phyloP scores from a whole-genome alignment of 2,797 vertebrate genomes.

The Hephaestus fuliginosus region DNA sequence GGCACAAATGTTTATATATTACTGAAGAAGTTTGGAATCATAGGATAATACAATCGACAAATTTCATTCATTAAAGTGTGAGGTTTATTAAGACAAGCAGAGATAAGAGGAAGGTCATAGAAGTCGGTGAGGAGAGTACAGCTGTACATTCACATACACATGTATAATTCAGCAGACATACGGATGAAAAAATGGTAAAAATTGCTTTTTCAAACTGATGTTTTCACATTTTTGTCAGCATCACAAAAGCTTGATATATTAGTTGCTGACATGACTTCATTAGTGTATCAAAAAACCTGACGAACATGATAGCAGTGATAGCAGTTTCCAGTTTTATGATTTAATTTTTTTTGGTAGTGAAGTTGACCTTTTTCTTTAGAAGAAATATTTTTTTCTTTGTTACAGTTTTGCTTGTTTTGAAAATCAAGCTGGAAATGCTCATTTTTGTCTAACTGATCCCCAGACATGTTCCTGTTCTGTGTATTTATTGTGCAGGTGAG shows the following conservation, averaged over 20 bases:
- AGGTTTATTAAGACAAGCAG: not conserved
- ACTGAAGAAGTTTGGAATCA: not conserved
- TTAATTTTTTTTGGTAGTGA: not conserved
- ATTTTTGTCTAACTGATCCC: not conserved
- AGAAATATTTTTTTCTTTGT: not conserved
- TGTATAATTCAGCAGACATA: not conserved
- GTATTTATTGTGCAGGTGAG: not conserved
- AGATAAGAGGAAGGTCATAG: not conserved
- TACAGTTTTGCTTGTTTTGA: not conserved
- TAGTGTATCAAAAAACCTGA: not conserved
- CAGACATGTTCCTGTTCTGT: not conserved
- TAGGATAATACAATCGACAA: not conserved
- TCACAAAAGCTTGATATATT: not conserved
- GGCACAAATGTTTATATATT: not conserved
- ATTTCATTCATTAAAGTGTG: not conserved
- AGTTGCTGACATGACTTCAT: not conserved
- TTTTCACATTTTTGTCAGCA: not conserved
- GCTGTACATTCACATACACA: too few species aligned
- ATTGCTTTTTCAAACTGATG: not conserved
- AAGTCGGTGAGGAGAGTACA: not conserved
- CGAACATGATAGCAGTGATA: not conserved
- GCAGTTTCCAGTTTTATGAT: not conserved
- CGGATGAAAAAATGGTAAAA: not conserved
- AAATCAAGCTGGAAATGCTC: not conserved
- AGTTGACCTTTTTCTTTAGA: not conserved